Base-by-base conservation (phyloP, 2,888 invertebrate species). In the Zaprionus obscuricornis region DNA sequence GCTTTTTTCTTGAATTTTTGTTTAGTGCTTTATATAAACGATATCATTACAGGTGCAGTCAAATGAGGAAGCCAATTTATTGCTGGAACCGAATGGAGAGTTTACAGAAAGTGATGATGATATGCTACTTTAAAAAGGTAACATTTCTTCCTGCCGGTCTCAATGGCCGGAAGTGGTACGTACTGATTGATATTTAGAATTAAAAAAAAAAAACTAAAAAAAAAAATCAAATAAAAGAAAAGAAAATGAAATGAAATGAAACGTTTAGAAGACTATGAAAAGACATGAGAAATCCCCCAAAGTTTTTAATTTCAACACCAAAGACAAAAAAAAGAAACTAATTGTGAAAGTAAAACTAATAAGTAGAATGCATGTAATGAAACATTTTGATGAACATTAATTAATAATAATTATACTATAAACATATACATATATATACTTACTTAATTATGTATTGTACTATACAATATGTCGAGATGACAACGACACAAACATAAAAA, bases 31-130 rank as follows among this genome's bases (percentile, higher is more conserved):
- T n/a, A n/a, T n/a, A n/a, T 27, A 5, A 18, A 3, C n/a, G 18
- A 18, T 42, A 4, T 18, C 7, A 14, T 42, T 37, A 20, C 52
- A 89, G 89, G 88, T 89, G 18, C 87, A 86, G 42, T 86, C 88
- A 2, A 87, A 85, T 31, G 89, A 89, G 62, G 89, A 89, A 57
- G 89, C 89, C 2, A 89, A 88, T 56, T 67, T 89, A 54, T 57
- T 89, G 49, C 59, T 90, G 14, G 89, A 89, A 55, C 87, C 89
- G 10, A 88, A 88, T 67, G 90, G 89, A 1, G 88, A 88, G 51
- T 88, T 89, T 24, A 87, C 86, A 3, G 90, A 89, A 11, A 88
- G 88, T 29, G 89, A 89, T 55, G 89, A 89, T 56, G 89, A 89
- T 42, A 89, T 89, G 88, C 66, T 89, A 51, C 86, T 89, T 42